Conservation (phyloP, 2,797 vertebrate genomes). For the Onychomys arenicola region DNA sequence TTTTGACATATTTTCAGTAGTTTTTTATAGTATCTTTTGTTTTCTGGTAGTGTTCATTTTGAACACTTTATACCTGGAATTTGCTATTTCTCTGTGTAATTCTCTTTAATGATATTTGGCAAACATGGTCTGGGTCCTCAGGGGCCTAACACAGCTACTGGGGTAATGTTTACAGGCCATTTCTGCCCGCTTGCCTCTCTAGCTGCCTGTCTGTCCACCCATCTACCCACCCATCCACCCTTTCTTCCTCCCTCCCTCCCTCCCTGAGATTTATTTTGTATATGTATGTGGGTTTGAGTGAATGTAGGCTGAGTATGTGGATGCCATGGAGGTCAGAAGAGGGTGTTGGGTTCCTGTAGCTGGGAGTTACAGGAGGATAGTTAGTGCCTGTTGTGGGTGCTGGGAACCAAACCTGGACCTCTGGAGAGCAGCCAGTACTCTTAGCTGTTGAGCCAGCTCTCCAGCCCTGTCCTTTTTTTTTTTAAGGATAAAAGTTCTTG, state of each 20-base stretch:
- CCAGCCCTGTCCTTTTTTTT: background rate
- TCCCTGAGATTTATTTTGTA: background rate
- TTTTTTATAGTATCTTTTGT: background rate
- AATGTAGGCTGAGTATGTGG: background rate
- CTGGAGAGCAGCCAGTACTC: background rate
- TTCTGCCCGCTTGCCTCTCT: background rate
- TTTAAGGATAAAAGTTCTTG: background rate
- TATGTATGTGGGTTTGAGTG: background rate
- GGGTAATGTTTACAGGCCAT: background rate
- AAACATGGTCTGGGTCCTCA: background rate
- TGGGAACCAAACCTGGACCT: background rate
- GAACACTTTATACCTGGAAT: background rate
- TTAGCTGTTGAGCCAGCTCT: background rate
- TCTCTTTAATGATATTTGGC: constrained; percentile 35
- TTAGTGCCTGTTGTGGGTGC: background rate
- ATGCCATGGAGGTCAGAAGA: background rate
- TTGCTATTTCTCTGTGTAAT: background rate
- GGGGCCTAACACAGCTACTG: background rate
- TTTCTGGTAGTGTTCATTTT: constrained; percentile 27
- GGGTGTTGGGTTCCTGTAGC: background rate
- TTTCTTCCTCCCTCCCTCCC: background rate
- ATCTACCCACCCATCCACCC: no score
- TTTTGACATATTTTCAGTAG: background rate
- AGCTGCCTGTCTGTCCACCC: no score
- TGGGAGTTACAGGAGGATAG: no score